A percentile compares a stretch with the other conserved stretches of the same genome.
Evolutionary conservation across 2,888 invertebrate genomes (phyloP).

Genomic region (Petrophora chlorosata): DNA sequence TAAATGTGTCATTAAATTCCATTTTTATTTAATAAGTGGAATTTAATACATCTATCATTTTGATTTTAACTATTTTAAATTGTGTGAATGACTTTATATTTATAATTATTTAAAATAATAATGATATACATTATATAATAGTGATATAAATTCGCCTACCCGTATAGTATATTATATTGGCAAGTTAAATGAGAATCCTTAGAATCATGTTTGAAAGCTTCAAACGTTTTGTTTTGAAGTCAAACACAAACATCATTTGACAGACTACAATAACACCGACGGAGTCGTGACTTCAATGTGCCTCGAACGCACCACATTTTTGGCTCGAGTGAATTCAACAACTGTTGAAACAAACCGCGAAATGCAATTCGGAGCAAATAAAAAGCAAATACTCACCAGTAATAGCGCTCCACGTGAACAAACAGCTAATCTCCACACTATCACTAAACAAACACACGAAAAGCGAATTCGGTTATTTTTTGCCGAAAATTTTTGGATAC

Average conservation of each 20-base stretch:
- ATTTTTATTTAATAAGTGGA: too few species aligned
- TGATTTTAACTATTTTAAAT: too few species aligned
- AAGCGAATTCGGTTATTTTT: slow-evolving; percentile 8
- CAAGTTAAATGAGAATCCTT: too few species aligned
- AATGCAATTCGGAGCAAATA: slow-evolving; percentile 12
- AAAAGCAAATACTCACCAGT: slow-evolving; percentile 50
- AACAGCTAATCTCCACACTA: slow-evolving; percentile 51
- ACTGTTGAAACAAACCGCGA: slow-evolving; percentile 16
- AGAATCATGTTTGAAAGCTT: too few species aligned
- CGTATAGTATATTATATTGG: too few species aligned
- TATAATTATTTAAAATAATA: too few species aligned
- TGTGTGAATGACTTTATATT: too few species aligned
- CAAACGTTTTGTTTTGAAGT: background rate
- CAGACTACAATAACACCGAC: background rate
- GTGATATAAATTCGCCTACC: too few species aligned
- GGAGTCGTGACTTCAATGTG: background rate
- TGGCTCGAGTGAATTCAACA: slow-evolving; percentile 1
- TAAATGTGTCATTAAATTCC: too few species aligned
- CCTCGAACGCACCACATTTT: background rate
- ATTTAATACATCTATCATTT: too few species aligned
- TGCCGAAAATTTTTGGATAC: slow-evolving; percentile 1
- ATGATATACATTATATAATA: too few species aligned
- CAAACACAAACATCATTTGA: background rate
- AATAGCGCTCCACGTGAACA: slow-evolving; percentile 47
- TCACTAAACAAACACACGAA: slow-evolving; percentile 52